Conservation (phyloP, 2,797 vertebrate species). For the Fistularia tabacaria region DNA sequence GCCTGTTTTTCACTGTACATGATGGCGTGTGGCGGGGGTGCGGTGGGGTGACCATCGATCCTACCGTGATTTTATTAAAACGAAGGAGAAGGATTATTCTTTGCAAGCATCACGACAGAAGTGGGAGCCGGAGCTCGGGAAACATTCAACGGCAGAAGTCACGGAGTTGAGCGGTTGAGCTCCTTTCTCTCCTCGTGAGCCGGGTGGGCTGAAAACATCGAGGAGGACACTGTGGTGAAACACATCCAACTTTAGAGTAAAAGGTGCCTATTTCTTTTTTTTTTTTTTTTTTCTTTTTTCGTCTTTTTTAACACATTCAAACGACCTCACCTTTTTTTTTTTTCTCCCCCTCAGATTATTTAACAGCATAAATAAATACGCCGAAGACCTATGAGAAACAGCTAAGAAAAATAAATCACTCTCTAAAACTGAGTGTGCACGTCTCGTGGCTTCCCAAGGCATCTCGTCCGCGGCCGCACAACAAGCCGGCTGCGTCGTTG, state of each 20-base stretch:
- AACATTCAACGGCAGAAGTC: conserved; percentile 39
- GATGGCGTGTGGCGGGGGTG: conserved; percentile 6
- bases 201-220: conserved; percentile 3
- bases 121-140: conserved; percentile 10
- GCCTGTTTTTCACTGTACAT: conserved; percentile 40
- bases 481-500: background rate
- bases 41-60: no score
- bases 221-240: conserved; percentile 31
- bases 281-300: conserved; percentile 15
- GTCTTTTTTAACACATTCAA: conserved; percentile 62
- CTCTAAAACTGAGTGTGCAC: conserved; percentile 28
- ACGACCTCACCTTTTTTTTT: conserved; percentile 10
- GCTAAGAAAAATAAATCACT: conserved; percentile 7
- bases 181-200: conserved; percentile 4
- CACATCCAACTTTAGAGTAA: conserved; percentile 45
- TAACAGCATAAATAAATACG: conserved; percentile 66
- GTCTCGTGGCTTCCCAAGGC: conserved; percentile 26
- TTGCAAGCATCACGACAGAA: background rate
- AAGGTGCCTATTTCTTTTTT: conserved; percentile 27
- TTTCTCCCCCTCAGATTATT: conserved; percentile 27
- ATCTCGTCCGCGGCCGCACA: background rate
- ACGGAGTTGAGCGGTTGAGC: background rate
- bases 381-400: conserved; percentile 13
- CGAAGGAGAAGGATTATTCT: no score
- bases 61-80: no score